Evolutionary conservation across 1,140 invertebrate species (phyloP), one percentile per base, ranked within the genome.

Genomic region (Drosophila albomicans): DNA sequence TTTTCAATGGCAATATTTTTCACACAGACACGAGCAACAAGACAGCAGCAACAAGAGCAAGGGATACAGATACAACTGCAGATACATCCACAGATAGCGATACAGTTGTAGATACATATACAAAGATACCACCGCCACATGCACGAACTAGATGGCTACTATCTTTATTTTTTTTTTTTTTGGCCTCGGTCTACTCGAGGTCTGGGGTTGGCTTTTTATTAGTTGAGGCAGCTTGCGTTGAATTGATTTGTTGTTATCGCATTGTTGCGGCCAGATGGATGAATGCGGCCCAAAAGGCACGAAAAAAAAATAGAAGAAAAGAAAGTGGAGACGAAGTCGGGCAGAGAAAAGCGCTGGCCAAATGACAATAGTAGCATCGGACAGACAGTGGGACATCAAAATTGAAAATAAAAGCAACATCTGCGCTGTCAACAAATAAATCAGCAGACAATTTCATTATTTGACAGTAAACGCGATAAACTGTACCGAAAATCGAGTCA

Each of bases 321-420:
- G 32, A 10, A 2, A 41, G 46, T 38, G 58, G 43, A 57, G 46
- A 25, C 38, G 58, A 66, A 2, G 20, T 20, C 20, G 20, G 20
- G 20, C 30, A 10, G 35, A 38, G 35, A 32, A 32, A 32, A 7
- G 30, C 30, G 30, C 7, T 32, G 30, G 30, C 30, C 20, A 25
- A 32, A 32, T 32, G 7, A 7, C 30, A 7, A 32, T 32, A 7
- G 49, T 25, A 69, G 69, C 58, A 74, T 57, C 72, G 80, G 45
- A 10, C 41, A 58, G 79, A 71, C 72, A 79, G 57, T 75, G 80
- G 68, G 71, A 67, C 79, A 81, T 89, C 85, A 89, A 89, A 89
- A 89, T 89, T 89, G 85, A 89, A 89, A 89, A 89, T 89, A 89
- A 89, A 89, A 89, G 85, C 85, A 85, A 85, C 85, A 89, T 88